Evolutionary conservation across 1,140 invertebrate species (phyloP).

Genomic region (Eumaeus atala): DNA sequence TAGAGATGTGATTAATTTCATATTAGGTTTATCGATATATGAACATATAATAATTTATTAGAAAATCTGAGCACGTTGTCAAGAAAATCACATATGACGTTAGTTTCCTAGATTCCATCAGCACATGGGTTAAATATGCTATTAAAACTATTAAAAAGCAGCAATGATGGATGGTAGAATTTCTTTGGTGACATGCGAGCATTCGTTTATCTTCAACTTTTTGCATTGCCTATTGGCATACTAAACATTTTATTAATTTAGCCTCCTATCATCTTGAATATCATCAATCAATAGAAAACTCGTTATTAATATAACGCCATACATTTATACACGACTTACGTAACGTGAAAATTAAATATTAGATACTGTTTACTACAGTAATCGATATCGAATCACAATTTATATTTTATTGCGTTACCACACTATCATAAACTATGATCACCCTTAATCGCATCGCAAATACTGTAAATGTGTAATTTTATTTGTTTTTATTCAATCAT

Average conservation of each 20-base stretch:
- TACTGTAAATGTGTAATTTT: too few relatives aligned
- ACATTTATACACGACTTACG: conserved; percentile 39
- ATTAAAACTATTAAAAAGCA: conserved; percentile 27
- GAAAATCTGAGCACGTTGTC: conserved; percentile 3
- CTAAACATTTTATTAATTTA: conserved; percentile 61
- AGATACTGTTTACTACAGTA: conserved; percentile 10
- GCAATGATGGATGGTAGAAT: conserved; percentile 51
- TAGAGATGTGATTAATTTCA: neutral
- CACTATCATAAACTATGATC: too few relatives aligned
- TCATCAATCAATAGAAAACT: conserved; percentile 60
- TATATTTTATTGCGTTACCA: too few relatives aligned
- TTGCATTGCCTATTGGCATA: conserved; percentile 48
- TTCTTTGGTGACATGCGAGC: conserved; percentile 39
- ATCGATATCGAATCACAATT: conserved; percentile 4
- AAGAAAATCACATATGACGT: neutral
- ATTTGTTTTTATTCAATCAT: too few relatives aligned
- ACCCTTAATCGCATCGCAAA: too few relatives aligned
- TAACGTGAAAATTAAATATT: conserved; percentile 28
- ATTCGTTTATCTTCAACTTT: conserved; percentile 43
- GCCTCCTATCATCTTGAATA: conserved; percentile 38
- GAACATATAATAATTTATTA: conserved; percentile 3
- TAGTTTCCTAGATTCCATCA: conserved; percentile 21
- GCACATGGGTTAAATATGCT: conserved; percentile 16
- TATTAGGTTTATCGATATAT: conserved; percentile 1
- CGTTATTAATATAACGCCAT: conserved; percentile 42